These are phyloP conservation scores for Ginglymostoma cirratum DNA, from an alignment of 2,113 vertebrate species.

Conservation along the genomic window DNA sequence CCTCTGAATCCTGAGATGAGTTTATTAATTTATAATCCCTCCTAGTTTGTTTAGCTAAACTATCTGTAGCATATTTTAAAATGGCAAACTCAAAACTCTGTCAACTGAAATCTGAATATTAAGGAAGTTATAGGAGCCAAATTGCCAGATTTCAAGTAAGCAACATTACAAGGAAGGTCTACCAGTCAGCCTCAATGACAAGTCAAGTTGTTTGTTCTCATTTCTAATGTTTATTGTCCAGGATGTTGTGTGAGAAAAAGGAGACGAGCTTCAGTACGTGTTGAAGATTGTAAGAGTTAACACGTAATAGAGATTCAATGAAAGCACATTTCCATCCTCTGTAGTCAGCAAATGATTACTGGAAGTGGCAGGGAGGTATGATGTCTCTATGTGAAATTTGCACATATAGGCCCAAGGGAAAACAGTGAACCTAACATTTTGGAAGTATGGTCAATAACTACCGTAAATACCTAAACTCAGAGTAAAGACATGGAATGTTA, in stretches of 20 bases:
- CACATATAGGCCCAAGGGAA: neutral
- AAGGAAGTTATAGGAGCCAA: neutral
- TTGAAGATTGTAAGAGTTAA: neutral
- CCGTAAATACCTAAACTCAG: neutral
- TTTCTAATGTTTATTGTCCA: neutral
- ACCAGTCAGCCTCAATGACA: neutral
- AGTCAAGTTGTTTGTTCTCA: neutral
- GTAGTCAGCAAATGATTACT: neutral
- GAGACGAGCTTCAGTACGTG: neutral
- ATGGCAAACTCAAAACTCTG: neutral
- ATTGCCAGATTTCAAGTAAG: neutral
- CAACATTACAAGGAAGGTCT: neutral
- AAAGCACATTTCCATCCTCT: neutral
- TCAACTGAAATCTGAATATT: neutral
- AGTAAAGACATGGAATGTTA: neutral
- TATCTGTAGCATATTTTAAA: neutral
- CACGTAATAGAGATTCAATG: neutral
- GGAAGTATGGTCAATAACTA: neutral
- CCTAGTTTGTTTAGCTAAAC: neutral
- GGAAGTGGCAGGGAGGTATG: neutral
- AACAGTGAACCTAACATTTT: neutral
- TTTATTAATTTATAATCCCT: slow-evolving; percentile 6
- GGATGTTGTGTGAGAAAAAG: neutral
- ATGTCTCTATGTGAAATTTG: neutral
- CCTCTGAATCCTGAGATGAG: neutral